These are phyloP conservation scores for Aquatica leii DNA, from an alignment of 2,888 invertebrate species.

Conservation along the genomic window DNA sequence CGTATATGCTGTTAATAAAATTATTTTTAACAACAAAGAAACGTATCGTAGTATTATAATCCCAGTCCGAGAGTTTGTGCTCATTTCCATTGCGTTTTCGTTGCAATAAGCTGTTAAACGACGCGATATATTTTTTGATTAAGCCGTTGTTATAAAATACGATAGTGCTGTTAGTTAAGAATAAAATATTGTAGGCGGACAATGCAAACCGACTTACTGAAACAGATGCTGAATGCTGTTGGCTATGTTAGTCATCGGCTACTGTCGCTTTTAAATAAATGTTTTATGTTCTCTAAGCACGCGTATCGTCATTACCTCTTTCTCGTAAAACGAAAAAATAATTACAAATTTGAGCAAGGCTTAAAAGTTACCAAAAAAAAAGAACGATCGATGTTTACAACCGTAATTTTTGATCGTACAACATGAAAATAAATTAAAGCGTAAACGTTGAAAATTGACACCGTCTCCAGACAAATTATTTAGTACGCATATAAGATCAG, in stretches of 20 bases:
- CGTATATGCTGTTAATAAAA: no score
- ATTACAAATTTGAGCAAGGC: slow-evolving; percentile 4
- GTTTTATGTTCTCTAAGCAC: slow-evolving; percentile 29
- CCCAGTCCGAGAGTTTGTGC: no score
- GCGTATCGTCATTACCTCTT: slow-evolving; percentile 14
- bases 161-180: slow-evolving; percentile 25
- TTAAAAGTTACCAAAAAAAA: slow-evolving; percentile 1
- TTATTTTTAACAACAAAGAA: no score
- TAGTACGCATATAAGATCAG: slow-evolving; percentile 23
- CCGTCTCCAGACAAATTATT: slow-evolving; percentile 27
- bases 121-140: slow-evolving; percentile 3
- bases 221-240: slow-evolving; percentile 32
- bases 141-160: slow-evolving; percentile 23
- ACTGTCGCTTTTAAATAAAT: slow-evolving; percentile 26
- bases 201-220: slow-evolving; percentile 33
- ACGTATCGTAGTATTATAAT: no score
- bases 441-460: slow-evolving; percentile 28
- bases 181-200: slow-evolving; percentile 39
- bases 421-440: slow-evolving; percentile 14
- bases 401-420: no score
- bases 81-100: no score
- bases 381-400: no score
- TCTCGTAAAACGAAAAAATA: not conserved
- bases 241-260: slow-evolving; percentile 24
- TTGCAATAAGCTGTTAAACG: no score